Percentiles rank a stretch among this genome's conserved stretches.
Conservation (phyloP, 2,113 vertebrate genomes). For the Glaucidium brasilianum region DNA sequence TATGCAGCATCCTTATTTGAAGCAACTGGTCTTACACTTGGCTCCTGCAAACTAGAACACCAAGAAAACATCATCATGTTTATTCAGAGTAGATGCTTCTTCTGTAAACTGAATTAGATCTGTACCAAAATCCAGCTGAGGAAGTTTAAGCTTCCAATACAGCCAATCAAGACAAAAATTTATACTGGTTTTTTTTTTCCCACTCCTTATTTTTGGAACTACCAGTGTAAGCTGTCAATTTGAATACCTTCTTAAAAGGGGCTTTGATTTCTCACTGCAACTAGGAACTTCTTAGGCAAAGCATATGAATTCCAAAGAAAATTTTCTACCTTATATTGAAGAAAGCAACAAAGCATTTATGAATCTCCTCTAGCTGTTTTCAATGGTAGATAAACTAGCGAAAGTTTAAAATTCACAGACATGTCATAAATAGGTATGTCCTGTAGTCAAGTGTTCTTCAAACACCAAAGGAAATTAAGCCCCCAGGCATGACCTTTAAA, state of each 20-base stretch:
- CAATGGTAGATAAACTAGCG: neutral
- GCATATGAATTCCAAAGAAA: neutral
- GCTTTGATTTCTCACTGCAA: neutral
- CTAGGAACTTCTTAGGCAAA: neutral
- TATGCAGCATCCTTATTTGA: slow-evolving; percentile 77
- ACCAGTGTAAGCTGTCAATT: neutral
- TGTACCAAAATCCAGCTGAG: neutral
- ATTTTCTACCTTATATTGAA: neutral
- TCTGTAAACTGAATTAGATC: neutral
- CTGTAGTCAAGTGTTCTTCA: neutral
- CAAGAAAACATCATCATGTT: neutral
- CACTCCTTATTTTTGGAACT: neutral
- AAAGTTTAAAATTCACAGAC: neutral
- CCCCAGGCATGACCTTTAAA: neutral
- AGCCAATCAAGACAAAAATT: neutral
- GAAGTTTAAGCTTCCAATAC: neutral
- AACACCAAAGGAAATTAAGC: neutral
- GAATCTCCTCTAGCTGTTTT: neutral
- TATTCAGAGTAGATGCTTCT: neutral
- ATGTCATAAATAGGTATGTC: neutral
- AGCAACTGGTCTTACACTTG: slow-evolving; percentile 76
- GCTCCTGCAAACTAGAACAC: slow-evolving; percentile 69
- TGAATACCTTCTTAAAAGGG: neutral
- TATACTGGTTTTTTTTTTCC: neutral
- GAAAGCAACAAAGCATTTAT: neutral